These are phyloP conservation scores for Amphiprion percula DNA, from an alignment of 2,113 vertebrate genomes.

Conservation along the genomic window DNA sequence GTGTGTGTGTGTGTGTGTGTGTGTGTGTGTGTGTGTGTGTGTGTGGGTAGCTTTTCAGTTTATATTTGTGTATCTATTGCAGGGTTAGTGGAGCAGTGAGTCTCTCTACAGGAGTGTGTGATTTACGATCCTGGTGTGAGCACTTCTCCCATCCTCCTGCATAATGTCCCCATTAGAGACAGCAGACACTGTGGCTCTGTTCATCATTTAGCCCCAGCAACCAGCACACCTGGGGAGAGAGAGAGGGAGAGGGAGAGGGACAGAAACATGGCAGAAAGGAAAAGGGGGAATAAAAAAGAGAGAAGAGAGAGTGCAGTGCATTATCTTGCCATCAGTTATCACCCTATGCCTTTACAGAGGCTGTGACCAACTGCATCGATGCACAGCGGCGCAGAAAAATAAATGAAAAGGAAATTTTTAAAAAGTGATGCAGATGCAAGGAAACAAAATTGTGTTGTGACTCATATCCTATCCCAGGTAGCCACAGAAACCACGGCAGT, in stretches of 20 bases:
- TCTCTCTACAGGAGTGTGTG: slow-evolving; percentile 72
- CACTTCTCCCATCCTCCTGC: slow-evolving; percentile 72
- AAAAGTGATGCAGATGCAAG: slow-evolving; percentile 11
- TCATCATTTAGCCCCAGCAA: slow-evolving; percentile 73
- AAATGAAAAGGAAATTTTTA: not conserved
- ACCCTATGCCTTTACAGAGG: slow-evolving; percentile 31
- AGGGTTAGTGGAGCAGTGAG: slow-evolving; percentile 71
- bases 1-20: not conserved
- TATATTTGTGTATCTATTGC: slow-evolving; percentile 42
- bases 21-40: slow-evolving; percentile 13
- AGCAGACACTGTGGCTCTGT: slow-evolving; percentile 75
- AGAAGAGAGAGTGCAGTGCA: slow-evolving; percentile 38
- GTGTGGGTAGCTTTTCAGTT: not conserved
- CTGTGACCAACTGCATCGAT: slow-evolving; percentile 25
- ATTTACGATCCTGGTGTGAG: slow-evolving; percentile 72
- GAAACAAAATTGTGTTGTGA: slow-evolving; percentile 15
- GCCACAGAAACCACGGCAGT: slow-evolving; percentile 10
- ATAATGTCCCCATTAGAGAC: slow-evolving; percentile 82
- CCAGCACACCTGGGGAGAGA: slow-evolving; percentile 65
- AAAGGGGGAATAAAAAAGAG: slow-evolving; percentile 17
- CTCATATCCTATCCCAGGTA: slow-evolving; percentile 1
- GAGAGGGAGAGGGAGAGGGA: slow-evolving; percentile 11
- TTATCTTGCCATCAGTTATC: slow-evolving; percentile 63
- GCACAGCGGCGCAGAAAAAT: slow-evolving; percentile 27
- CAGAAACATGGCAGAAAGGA: slow-evolving; percentile 26